These are phyloP conservation scores for Enteromius unitaeniatus DNA, from an alignment of 2,797 vertebrate species.

Conservation along the genomic window DNA sequence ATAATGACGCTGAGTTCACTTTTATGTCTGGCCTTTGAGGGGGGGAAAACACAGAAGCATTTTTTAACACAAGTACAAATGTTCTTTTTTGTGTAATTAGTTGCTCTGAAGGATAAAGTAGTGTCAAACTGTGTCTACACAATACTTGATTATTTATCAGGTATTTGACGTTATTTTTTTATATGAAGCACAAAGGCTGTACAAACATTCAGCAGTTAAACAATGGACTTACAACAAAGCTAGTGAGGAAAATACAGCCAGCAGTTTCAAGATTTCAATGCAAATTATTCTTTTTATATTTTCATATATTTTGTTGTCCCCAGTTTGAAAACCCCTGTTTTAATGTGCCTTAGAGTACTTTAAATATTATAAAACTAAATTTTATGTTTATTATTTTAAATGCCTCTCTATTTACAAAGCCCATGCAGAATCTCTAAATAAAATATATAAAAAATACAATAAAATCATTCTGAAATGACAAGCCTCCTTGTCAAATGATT, in stretches of 20 bases:
- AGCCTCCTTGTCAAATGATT: too few species aligned
- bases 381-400: neutral
- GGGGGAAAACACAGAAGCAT: neutral
- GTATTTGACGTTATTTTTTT: neutral
- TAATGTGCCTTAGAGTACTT: neutral
- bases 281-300: neutral
- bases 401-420: neutral
- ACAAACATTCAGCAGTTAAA: neutral
- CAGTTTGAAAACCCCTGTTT: neutral
- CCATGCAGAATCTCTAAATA: neutral
- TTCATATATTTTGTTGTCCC: neutral
- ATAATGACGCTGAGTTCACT: neutral
- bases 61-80: slow-evolving; percentile 16
- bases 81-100: slow-evolving; percentile 9
- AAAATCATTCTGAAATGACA: too few species aligned
- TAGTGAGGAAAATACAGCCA: neutral
- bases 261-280: neutral
- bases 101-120: neutral
- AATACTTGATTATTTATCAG: neutral
- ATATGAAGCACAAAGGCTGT: slow-evolving; percentile 5
- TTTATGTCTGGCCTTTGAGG: slow-evolving; percentile 14
- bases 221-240: slow-evolving; percentile 1
- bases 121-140: neutral
- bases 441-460: neutral
- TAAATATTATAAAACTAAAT: neutral